Percentiles rank a stretch among this genome's conserved stretches.
Evolutionary conservation across 2,113 vertebrate species (phyloP).

Genomic region (Empidonax alnorum): DNA sequence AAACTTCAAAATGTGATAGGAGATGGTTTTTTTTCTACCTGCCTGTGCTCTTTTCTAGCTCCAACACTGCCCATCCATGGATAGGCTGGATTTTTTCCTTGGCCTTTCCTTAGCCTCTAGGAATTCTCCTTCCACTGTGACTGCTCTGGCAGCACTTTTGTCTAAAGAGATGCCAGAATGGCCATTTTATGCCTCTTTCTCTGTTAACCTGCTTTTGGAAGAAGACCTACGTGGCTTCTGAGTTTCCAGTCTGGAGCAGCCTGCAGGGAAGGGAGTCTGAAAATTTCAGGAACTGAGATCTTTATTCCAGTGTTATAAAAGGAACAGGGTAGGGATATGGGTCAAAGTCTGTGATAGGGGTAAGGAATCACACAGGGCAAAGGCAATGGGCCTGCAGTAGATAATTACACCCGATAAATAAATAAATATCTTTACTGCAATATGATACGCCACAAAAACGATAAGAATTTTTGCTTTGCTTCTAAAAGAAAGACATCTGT

Average conservation of each 20-base stretch:
- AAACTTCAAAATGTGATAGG: not conserved
- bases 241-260: not conserved
- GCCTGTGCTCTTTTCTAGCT: not conserved
- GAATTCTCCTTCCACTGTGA: fast-evolving
- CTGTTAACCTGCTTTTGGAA: not conserved
- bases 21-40: not conserved
- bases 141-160: not conserved
- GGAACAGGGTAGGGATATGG: not conserved
- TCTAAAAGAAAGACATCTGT: not conserved
- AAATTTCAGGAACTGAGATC: not conserved
- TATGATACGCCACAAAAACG: not conserved
- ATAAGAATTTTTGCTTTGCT: not conserved
- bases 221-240: fast-evolving
- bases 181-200: not conserved
- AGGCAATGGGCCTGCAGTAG: not conserved
- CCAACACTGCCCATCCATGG: not conserved
- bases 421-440: not conserved
- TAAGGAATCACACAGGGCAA: not conserved
- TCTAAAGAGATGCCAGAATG: not conserved
- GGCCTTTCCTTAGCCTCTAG: not conserved
- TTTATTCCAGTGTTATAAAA: not conserved
- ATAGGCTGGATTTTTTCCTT: not conserved
- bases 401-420: conserved; percentile 29
- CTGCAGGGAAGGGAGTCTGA: not conserved
- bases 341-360: conserved; percentile 24